phyloP scores from a whole-genome alignment of 1,140 invertebrate species.

The Catajapyx aquilonaris region DNA sequence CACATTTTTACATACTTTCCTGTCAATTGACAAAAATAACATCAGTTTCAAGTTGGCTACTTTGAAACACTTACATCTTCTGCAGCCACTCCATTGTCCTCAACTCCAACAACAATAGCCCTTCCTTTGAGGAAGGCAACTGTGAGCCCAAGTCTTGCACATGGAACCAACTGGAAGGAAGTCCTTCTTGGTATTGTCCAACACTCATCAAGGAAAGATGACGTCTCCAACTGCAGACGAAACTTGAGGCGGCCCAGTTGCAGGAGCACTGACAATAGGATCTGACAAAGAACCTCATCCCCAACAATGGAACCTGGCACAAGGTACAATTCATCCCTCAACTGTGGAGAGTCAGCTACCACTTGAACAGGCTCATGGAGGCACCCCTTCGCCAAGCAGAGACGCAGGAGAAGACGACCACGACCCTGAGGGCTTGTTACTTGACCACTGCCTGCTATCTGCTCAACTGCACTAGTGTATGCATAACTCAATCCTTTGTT shows the following conservation, averaged over 20 bases:
- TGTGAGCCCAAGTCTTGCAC: conserved; percentile 28
- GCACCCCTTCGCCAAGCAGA: conserved; percentile 29
- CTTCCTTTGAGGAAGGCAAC: conserved; percentile 30
- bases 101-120: conserved; percentile 27
- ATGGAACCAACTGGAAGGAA: conserved; percentile 29
- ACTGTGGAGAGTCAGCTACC: no score
- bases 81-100: conserved; percentile 29
- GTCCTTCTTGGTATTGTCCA: conserved; percentile 27
- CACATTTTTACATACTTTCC: not conserved
- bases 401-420: conserved; percentile 29
- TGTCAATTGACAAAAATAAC: not conserved
- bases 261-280: conserved; percentile 30
- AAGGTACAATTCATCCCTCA: no score
- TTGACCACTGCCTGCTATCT: no score
- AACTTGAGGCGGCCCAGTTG: conserved; percentile 30
- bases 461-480: no score
- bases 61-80: conserved; percentile 28
- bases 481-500: no score
- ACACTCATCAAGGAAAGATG: conserved; percentile 29
- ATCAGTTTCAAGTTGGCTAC: not conserved
- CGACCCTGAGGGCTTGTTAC: conserved; percentile 24
- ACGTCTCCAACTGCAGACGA: conserved; percentile 26
- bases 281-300: conserved; percentile 33
- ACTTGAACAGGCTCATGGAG: conserved; percentile 29
- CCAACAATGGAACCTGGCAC: conserved; percentile 21